Conservation (phyloP, 1,140 invertebrate genomes). For the Drosophila insularis region DNA sequence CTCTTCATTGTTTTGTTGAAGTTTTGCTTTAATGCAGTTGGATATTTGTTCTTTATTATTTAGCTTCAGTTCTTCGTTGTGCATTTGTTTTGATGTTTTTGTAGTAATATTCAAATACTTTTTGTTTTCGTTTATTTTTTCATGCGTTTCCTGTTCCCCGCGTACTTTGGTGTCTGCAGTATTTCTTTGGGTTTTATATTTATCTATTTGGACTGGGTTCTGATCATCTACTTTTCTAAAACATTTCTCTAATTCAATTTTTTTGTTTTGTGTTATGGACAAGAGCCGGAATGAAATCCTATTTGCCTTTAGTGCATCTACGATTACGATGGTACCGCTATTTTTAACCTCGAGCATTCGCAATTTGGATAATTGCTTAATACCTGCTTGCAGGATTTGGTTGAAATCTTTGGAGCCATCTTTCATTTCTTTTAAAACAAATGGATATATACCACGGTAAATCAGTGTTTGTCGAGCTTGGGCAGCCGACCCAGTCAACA, state of each 20-base stretch:
- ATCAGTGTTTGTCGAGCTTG: constrained; percentile 42
- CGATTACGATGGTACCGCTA: constrained; percentile 33
- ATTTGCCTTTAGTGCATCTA: constrained; percentile 50
- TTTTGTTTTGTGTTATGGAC: constrained; percentile 25
- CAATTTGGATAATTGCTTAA: constrained; percentile 33
- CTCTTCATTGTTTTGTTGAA: not conserved
- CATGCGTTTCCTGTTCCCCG: no score
- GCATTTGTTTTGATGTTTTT: not conserved
- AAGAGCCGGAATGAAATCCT: constrained; percentile 43
- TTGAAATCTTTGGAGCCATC: constrained; percentile 34
- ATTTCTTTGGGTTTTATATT: not conserved
- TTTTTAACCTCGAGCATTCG: constrained; percentile 31
- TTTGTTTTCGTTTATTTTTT: not conserved
- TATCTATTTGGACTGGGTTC: not conserved
- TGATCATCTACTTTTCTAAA: not conserved
- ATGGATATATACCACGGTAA: constrained; percentile 45
- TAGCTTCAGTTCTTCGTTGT: not conserved
- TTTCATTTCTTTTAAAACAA: constrained; percentile 50
- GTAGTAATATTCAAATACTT: not conserved
- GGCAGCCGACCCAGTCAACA: constrained; percentile 31
- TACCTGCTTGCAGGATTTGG: constrained; percentile 31
- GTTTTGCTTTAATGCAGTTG: not conserved
- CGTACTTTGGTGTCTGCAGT: no score
- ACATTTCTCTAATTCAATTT: not conserved
- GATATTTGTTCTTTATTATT: not conserved